Conservation (phyloP, 30 jellyfish, hydroid and myxozoan genomes). For the Cassiopea xamachana region DNA sequence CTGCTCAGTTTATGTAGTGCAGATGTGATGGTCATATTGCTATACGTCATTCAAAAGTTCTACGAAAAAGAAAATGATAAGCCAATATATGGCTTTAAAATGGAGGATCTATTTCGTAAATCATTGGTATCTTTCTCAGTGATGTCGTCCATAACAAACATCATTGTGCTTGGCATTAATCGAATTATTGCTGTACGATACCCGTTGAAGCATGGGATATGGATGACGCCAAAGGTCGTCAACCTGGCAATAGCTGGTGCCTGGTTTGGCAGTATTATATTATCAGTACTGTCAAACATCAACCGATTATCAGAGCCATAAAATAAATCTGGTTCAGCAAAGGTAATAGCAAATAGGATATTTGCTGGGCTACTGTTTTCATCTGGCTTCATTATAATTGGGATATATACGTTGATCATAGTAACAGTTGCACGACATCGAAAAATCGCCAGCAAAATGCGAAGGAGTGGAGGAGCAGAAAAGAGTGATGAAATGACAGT, state of each 20-base stretch:
- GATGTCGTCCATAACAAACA: conserved; percentile 54
- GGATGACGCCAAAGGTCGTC: conserved; percentile 48
- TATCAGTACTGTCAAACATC: conserved; percentile 13
- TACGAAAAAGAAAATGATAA: background rate
- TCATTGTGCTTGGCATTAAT: conserved; percentile 45
- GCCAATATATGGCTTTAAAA: background rate
- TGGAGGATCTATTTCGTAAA: background rate
- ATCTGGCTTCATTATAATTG: conserved; percentile 6
- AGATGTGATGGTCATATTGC: conserved; percentile 11
- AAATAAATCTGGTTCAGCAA: background rate
- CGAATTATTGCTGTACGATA: conserved; percentile 46
- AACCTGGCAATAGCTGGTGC: conserved; percentile 32
- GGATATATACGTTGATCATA: conserved; percentile 11
- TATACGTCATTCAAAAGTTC: background rate
- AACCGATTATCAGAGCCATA: conserved; percentile 21
- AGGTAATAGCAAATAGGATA: background rate
- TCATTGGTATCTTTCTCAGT: conserved; percentile 24
- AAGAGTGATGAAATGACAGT: conserved; percentile 17
- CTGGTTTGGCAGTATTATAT: conserved; percentile 39
- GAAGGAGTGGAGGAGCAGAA: background rate
- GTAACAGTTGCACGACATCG: background rate
- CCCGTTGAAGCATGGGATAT: conserved; percentile 45
- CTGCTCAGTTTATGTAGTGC: conserved; percentile 50
- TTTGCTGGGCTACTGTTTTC: conserved; percentile 15
- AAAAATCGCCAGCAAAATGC: background rate